Conservation (phyloP, 2,113 vertebrate genomes). For the Litocranius walleri region DNA sequence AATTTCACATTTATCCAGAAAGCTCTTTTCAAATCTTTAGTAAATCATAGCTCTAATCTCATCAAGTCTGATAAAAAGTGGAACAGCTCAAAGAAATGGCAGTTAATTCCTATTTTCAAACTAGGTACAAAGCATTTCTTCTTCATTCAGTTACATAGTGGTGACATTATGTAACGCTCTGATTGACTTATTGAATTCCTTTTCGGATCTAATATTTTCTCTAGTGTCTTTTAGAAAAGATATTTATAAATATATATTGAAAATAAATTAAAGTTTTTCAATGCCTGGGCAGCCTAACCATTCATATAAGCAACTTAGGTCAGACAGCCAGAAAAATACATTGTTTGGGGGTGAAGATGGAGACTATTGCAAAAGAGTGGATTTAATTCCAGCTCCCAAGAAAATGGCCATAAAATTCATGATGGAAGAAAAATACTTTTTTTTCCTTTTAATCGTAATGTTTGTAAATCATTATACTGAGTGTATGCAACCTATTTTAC, state of each 20-base stretch:
- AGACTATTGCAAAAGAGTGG: neutral
- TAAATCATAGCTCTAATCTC: neutral
- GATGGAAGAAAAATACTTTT: neutral
- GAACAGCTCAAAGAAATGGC: neutral
- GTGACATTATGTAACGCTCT: neutral
- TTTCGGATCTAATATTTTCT: neutral
- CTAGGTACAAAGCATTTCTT: neutral
- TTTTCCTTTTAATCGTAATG: neutral
- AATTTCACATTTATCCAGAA: neutral
- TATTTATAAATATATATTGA: neutral
- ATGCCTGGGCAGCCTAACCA: neutral
- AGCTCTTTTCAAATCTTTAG: neutral
- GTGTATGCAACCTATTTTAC: neutral
- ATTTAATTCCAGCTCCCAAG: neutral
- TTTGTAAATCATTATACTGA: neutral
- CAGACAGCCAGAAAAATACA: neutral
- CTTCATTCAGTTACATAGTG: neutral
- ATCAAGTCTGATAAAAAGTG: neutral
- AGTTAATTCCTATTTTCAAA: neutral
- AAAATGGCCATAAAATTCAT: neutral
- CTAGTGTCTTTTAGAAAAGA: neutral
- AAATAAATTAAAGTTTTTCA: neutral
- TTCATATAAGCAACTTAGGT: neutral
- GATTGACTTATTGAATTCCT: neutral
- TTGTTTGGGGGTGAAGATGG: accelerated